Evolutionary conservation across 2,888 invertebrate genomes (phyloP), one percentile per base, ranked within the genome.

Genomic region (Drosophila nigritarsus): DNA sequence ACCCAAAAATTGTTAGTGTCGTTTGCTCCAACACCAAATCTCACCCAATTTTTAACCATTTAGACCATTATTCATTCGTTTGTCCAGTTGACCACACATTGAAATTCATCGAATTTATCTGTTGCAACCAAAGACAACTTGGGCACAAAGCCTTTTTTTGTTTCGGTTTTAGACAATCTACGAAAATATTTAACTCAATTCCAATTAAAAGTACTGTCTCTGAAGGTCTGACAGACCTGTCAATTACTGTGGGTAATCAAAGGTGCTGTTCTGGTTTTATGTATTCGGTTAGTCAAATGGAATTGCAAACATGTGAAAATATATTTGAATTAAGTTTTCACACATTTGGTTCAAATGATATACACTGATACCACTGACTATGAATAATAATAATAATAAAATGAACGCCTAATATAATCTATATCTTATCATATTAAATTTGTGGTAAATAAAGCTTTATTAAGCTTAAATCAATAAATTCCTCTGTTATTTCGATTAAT

Each of bases 31-130:
- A 15, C 40, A 29, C 53, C 20, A 24, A 20, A 48, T 27, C 13
- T 20, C n/a, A 1, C 13, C 2, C 11, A 13, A 29, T 20, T 24
- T 9, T 13, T 9, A 30, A 9, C n/a, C 51, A 45, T 62, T 53
- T 72, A 32, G 48, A 56, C 32, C 18, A 30, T 48, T 65, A 58
- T 65, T 67, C 67, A 67, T 66, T 68, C 68, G 58, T 60, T 65
- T 72, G 61, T 29, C 29, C 65, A 67, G 42, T 49, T 70, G 60
- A 54, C 51, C 60, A 59, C 65, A 64, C 59, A 66, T 65, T 50
- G 49, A 13, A 63, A 80, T 82, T 61, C 54, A 65, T 59, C 36
- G 75, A 82, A 67, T 61, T 65, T 27, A 18, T 61, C 42, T 36
- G 36, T 42, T 61, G 27, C 38, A 51, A 30, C 6, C n/a, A 32